A percentile compares a stretch with the other conserved stretches of the same genome.
Conservation (phyloP, 2,797 vertebrate species). For the Monodelphis domestica region DNA sequence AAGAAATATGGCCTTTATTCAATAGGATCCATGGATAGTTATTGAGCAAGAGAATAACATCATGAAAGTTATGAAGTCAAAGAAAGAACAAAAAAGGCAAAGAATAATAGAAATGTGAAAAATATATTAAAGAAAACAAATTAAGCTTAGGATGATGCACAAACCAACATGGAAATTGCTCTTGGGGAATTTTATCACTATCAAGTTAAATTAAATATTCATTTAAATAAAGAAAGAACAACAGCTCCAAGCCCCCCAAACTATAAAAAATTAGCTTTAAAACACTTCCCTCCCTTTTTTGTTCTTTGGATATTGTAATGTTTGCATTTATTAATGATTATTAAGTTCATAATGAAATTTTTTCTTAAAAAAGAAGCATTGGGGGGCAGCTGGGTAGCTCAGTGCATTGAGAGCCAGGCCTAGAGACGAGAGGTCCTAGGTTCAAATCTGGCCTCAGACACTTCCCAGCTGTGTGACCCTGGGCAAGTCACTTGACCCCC, state of each 20-base stretch:
- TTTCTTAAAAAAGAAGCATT: neutral
- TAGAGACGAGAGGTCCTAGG: too few species aligned
- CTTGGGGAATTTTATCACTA: neutral
- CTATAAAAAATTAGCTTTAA: neutral
- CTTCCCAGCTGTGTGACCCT: too few species aligned
- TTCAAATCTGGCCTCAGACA: too few species aligned
- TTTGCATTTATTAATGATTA: neutral
- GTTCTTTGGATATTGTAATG: neutral
- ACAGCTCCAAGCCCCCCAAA: neutral
- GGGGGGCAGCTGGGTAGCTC: too few species aligned
- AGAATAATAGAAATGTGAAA: neutral
- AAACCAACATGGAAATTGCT: neutral
- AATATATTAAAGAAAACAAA: neutral
- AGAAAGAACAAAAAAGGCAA: neutral
- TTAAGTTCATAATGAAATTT: neutral
- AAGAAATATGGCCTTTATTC: neutral
- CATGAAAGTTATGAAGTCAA: neutral
- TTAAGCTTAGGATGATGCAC: neutral
- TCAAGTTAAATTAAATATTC: neutral
- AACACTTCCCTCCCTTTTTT: neutral
- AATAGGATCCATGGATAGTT: neutral
- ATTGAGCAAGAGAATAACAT: neutral
- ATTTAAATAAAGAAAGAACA: neutral
- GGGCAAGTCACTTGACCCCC: too few species aligned
- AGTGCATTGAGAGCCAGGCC: too few species aligned